A percentile compares a stretch with the other conserved stretches of the same genome.
These are phyloP conservation scores for Listronotus oregonensis DNA, from an alignment of 1,140 invertebrate genomes.

Conservation along the genomic window DNA sequence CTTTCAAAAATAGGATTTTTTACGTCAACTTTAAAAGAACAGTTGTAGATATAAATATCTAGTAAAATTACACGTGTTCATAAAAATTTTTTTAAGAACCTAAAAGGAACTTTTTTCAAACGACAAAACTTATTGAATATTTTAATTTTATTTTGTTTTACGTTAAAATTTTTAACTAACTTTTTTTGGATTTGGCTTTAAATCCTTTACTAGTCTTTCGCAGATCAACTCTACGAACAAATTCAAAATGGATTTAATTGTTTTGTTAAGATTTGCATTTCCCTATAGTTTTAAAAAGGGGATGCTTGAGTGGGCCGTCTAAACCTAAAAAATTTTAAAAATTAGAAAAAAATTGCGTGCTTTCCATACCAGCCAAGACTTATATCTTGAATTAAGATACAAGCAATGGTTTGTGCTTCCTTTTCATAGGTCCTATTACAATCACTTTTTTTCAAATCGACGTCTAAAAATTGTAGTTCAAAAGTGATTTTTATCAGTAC, in stretches of 20 bases:
- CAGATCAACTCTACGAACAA: constrained; percentile 68
- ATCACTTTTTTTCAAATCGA: constrained; percentile 42
- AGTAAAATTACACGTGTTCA: no score
- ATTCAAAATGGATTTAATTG: constrained; percentile 62
- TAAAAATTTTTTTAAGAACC: no score
- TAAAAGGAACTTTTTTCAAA: no score
- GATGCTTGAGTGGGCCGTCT: constrained; percentile 64
- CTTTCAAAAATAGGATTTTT: no score
- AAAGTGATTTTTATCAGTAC: constrained; percentile 70
- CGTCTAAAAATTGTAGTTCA: constrained; percentile 63
- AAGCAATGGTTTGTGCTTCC: not conserved
- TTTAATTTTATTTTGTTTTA: not conserved
- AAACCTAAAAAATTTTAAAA: constrained; percentile 59
- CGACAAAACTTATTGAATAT: no score
- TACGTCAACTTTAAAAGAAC: no score
- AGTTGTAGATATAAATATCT: no score
- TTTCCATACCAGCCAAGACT: no score
- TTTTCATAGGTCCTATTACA: constrained; percentile 44
- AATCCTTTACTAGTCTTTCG: constrained; percentile 73
- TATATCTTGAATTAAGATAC: no score
- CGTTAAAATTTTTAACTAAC: constrained; percentile 31
- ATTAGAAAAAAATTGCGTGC: no score
- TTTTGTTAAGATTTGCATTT: constrained; percentile 56
- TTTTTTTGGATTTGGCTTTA: constrained; percentile 66
- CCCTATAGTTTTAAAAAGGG: constrained; percentile 62